These are phyloP conservation scores for Carduelis carduelis DNA, from an alignment of 2,797 vertebrate genomes.

Conservation along the genomic window DNA sequence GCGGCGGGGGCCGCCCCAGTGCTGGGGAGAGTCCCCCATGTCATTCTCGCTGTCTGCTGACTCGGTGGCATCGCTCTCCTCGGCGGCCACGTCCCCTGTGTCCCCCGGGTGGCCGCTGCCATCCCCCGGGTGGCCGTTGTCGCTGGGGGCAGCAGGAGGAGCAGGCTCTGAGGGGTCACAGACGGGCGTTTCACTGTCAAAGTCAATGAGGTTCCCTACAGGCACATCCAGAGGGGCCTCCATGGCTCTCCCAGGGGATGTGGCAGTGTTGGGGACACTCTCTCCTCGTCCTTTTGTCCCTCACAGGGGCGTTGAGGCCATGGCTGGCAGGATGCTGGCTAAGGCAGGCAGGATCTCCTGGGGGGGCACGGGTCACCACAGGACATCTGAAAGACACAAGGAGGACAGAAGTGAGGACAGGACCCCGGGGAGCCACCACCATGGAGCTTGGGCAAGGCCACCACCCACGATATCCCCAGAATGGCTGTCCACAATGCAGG, in stretches of 20 bases:
- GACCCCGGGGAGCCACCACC: rapidly evolving
- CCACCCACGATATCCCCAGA: rapidly evolving
- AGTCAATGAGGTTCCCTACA: conserved; percentile 87
- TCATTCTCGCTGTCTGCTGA: conserved; percentile 94
- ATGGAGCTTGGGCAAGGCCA: not conserved
- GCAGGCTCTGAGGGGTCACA: conserved; percentile 3
- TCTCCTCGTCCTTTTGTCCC: rapidly evolving
- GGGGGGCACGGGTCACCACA: rapidly evolving
- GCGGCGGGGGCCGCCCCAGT: conserved; percentile 77
- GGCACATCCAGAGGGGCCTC: conserved; percentile 77
- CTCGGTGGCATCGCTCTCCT: conserved; percentile 90
- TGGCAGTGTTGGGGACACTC: rapidly evolving
- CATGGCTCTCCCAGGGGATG: conserved; percentile 61
- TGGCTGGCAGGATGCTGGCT: not conserved
- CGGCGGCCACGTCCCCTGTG: not conserved
- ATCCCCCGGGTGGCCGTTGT: not conserved
- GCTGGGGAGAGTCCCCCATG: conserved; percentile 76
- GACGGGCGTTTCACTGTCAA: conserved; percentile 67
- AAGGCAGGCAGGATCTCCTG: not conserved
- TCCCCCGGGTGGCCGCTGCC: not conserved
- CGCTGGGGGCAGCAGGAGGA: not conserved
- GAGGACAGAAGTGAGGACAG: not conserved
- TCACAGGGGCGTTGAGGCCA: not conserved
- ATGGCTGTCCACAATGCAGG: too few relatives aligned
- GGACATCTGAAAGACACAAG: conserved; percentile 30